Evolutionary conservation across 2,888 invertebrate genomes (phyloP), one percentile per base, ranked within the genome.

Genomic region (Cheilosia vernalis): DNA sequence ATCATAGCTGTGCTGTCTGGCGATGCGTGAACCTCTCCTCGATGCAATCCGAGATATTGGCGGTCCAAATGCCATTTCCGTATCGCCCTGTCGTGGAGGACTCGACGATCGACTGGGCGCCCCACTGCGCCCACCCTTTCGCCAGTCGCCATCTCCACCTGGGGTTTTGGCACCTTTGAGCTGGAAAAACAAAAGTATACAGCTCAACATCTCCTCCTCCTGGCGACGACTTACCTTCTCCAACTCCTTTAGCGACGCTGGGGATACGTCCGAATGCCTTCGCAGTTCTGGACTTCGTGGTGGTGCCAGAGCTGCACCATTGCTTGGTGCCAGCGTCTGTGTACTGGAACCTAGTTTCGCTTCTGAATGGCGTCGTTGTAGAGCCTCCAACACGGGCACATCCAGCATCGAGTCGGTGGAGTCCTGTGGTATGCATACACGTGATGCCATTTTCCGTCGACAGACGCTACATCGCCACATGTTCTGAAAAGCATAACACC

Each of bases 381-480:
- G 92, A 1, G 95, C 95, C 88, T 97, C 97, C 88, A 96, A 93
- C 67, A 96, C 94, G 1, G 97, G 97, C 80, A 97, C 95, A 82
- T 97, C 97, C 83, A 97, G 93, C 88, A 95, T 92, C 3, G 96
- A 96, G 91, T 97, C 97, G n/a, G 96, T 96, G 85, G 96, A 97
- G 90, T 97, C 96, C 90, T 96, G 96, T 4, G 95, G 94, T 37
- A 96, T 94, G 63, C 95, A 95, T 37, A 95, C 94, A 33, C 97
- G 94, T 15, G 96, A 96, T 72, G 95, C 96, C 87, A 96, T 94
- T 92, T 97, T 96, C 87, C 96, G 94, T 37, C 97, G 95, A 91
- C 97, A 98, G 19, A 97, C 97, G 88, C 97, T 97, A 92, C 97
- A 98, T 78, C 96, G 95, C 97, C 97, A 98, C 88, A 95, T 95